phyloP scores from a whole-genome alignment of 2,113 vertebrate species.

The Podocnemis expansa region DNA sequence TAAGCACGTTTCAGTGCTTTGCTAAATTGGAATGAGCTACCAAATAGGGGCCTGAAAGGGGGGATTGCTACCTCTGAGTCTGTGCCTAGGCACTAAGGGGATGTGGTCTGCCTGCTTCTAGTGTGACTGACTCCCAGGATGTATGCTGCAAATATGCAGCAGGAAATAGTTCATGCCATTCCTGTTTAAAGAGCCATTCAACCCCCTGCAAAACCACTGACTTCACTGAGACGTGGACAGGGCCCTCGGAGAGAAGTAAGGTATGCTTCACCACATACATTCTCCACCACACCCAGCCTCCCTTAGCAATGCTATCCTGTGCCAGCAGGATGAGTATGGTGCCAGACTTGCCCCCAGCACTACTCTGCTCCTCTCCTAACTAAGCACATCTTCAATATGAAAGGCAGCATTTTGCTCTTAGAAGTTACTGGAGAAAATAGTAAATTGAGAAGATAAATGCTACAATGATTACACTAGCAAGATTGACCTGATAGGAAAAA shows the following conservation, averaged over 20 bases:
- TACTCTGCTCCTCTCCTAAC: not conserved
- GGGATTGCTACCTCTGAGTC: not conserved
- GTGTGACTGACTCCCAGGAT: not conserved
- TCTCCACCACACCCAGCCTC: not conserved
- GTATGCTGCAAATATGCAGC: not conserved
- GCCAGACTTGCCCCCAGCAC: not conserved
- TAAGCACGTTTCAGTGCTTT: not conserved
- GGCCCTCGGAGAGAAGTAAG: not conserved
- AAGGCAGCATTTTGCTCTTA: rapidly evolving
- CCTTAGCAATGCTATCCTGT: rapidly evolving
- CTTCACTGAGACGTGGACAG: not conserved
- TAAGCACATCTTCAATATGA: rapidly evolving
- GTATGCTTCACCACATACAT: not conserved
- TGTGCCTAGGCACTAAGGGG: not conserved
- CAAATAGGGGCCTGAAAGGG: not conserved
- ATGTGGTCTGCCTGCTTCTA: not conserved
- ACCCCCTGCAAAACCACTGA: not conserved
- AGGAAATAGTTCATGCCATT: not conserved
- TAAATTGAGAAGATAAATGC: not conserved
- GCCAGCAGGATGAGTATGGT: not conserved
- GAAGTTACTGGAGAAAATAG: not conserved
- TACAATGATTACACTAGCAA: rapidly evolving
- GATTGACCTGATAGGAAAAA: not conserved
- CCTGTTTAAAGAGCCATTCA: not conserved
- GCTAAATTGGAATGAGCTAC: not conserved